Conservation (phyloP, 2,797 vertebrate genomes). For the Holocentrus rufus region DNA sequence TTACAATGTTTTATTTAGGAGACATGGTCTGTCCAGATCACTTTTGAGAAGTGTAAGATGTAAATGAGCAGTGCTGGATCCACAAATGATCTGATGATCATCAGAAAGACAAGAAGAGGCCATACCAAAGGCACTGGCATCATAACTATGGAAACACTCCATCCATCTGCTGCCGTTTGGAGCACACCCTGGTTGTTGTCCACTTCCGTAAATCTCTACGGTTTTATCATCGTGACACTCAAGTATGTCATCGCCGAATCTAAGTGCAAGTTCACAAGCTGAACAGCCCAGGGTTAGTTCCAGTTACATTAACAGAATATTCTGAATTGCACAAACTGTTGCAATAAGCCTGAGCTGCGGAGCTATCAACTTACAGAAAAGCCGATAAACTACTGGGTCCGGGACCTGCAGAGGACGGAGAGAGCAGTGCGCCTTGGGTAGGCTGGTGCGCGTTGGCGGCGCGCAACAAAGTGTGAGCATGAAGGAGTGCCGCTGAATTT, state of each 20-base stretch:
- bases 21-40: no score
- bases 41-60: no score
- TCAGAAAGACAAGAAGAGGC: slow-evolving; percentile 6
- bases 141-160: background rate
- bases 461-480: slow-evolving; percentile 16
- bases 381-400: slow-evolving; percentile 27
- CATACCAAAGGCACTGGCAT: background rate
- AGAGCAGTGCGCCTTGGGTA: slow-evolving; percentile 24
- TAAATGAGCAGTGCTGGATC: no score
- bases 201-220: no score
- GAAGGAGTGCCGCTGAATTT: background rate
- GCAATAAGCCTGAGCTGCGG: no score
- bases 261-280: background rate
- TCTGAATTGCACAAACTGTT: no score
- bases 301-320: no score
- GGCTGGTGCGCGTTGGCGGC: slow-evolving; percentile 27
- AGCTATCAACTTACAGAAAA: slow-evolving; percentile 19
- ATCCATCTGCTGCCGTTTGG: background rate
- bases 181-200: no score
- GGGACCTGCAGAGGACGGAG: slow-evolving; percentile 27
- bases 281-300: background rate
- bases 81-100: no score
- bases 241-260: background rate
- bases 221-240: no score
- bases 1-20: no score